Conservation (phyloP, 2,888 invertebrate genomes). For the Xestia xanthographa region DNA sequence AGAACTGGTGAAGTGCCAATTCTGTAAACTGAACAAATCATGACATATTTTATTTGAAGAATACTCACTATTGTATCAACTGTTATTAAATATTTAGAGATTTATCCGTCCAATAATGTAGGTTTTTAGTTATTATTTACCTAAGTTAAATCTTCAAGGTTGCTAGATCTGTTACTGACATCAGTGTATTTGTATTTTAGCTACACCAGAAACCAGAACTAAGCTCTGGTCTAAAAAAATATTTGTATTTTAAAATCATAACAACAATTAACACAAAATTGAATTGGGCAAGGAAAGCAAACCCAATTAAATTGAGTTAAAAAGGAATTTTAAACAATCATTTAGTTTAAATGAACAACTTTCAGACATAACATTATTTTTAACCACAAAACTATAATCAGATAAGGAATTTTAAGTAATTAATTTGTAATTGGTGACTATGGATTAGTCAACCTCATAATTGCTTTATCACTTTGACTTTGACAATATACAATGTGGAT, state of each 20-base stretch:
- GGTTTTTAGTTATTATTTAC: conserved; percentile 9
- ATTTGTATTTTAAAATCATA: not conserved
- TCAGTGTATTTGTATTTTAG: not conserved
- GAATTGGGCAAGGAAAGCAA: not conserved
- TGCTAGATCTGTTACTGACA: conserved; percentile 37
- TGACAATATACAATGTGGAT: not conserved
- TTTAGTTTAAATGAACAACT: not conserved
- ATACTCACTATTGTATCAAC: conserved; percentile 45
- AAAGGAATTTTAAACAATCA: not conserved
- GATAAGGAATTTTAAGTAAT: not conserved
- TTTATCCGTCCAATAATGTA: conserved; percentile 60
- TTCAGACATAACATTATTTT: conserved; percentile 12
- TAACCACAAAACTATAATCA: conserved; percentile 23
- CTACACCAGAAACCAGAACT: not conserved
- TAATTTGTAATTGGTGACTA: conserved; percentile 18
- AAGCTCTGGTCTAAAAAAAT: not conserved
- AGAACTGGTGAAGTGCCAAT: conserved; percentile 1
- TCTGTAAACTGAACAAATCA: conserved; percentile 33
- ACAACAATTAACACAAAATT: not conserved
- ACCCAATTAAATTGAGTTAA: not conserved
- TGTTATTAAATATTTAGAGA: conserved; percentile 31
- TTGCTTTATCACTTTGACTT: not conserved
- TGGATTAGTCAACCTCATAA: not conserved
- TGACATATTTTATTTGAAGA: conserved; percentile 31
- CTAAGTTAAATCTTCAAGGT: conserved; percentile 5